These are phyloP conservation scores for Pseudoatta argentina DNA, from an alignment of 1,140 invertebrate species.

Conservation along the genomic window DNA sequence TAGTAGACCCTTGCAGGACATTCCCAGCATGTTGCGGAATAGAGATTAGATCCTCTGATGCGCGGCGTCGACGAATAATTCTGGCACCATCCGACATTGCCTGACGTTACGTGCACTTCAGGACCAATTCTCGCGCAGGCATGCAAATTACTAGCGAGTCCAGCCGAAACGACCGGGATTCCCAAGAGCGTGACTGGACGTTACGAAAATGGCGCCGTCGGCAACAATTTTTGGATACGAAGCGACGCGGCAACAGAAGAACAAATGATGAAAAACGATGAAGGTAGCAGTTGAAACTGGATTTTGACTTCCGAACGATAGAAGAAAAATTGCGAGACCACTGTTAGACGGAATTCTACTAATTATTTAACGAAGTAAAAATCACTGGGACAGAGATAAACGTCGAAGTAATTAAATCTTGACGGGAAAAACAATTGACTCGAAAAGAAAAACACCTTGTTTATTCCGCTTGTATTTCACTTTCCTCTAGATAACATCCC, in stretches of 20 bases:
- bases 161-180: constrained; percentile 23
- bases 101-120: constrained; percentile 50
- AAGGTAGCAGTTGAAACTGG: not conserved
- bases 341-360: not conserved
- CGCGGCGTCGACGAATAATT: constrained; percentile 53
- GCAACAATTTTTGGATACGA: constrained; percentile 40
- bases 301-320: not conserved
- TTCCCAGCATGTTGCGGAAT: not conserved
- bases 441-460: not conserved
- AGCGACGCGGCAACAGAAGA: not conserved
- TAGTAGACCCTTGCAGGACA: not conserved
- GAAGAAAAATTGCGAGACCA: not conserved
- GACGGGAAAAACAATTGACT: constrained; percentile 24
- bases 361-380: not conserved
- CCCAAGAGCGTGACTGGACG: constrained; percentile 38
- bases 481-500: not conserved
- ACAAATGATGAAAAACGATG: constrained; percentile 22
- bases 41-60: constrained; percentile 27
- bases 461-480: constrained; percentile 12
- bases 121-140: constrained; percentile 41
- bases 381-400: not conserved
- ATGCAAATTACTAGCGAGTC: constrained; percentile 49
- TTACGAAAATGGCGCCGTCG: constrained; percentile 35
- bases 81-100: not conserved
- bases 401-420: not conserved